Base-by-base conservation (phyloP, 2,797 vertebrate genomes). In the Sylvia borin region DNA sequence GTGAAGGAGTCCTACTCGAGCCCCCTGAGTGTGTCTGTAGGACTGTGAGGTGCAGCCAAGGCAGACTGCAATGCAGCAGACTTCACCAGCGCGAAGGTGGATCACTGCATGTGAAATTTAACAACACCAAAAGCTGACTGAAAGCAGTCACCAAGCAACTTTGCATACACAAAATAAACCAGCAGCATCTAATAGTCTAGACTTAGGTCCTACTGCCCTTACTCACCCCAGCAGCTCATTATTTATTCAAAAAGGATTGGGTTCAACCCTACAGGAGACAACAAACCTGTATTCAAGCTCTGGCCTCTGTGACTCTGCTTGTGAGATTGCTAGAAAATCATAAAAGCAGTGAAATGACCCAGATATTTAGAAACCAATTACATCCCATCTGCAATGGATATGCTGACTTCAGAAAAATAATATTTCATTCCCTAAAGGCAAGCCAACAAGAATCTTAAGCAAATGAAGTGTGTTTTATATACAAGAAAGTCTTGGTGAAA, bases 351-450 rank as follows among this genome's bases (percentile, higher is more conserved):
- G 71, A 91, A 95, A 74, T 82, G 95, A 94, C 84, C 76, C 50
- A 96, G 79, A 95, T 96, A 95, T 70, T 90, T 74, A 90, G 82
- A 94, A 95, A 79, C 50, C 83, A 94, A 93, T 95, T 95, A 90
- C n/a, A 77, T 34, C 40, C 62, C 82, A 90, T 85, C 82, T 94
- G 86, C 86, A 96, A 70, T 74, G 64, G 81, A 92, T 95, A 67
- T 76, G 88, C 73, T 82, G 82, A 93, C 82, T 81, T 61, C 79
- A 74, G 78, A 88, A 91, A 93, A 95, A 85, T 18, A 81, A 1
- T 67, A 57, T 36, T 86, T 84, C n/a, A 86, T 83, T 91, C 82
- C 92, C 82, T 62, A 80, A 70, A 92, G 92, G 79, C 55, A 86
- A 66, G 22, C 40, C 48, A 88, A 78, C 36, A 53, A 91, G 87